A percentile compares a stretch with the other conserved stretches of the same genome.
phyloP scores from a whole-genome alignment of 2,888 invertebrate genomes.

The Phalera bucephala region DNA sequence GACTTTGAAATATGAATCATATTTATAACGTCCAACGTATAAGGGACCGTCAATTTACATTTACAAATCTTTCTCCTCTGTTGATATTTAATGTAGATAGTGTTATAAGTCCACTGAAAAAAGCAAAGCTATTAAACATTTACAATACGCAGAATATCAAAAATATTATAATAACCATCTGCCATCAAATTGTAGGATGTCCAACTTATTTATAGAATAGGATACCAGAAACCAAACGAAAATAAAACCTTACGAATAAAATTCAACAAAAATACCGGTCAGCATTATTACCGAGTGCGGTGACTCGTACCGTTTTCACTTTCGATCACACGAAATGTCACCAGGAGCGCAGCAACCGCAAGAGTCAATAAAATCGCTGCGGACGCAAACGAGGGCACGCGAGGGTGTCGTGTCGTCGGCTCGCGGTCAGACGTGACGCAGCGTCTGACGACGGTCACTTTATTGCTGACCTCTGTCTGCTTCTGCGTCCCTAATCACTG shows the following conservation, averaged over 20 bases:
- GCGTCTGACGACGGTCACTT: conserved; percentile 79
- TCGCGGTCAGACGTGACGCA: conserved; percentile 72
- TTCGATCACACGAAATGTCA: conserved; percentile 68
- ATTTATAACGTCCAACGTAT: conserved; percentile 67
- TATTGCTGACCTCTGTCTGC: conserved; percentile 82
- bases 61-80: conserved; percentile 26
- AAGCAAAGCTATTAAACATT: no score
- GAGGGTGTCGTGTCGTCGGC: conserved; percentile 25
- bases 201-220: no score
- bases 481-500: conserved; percentile 68
- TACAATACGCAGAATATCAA: no score
- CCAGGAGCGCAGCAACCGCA: conserved; percentile 72
- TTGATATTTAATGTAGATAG: not conserved
- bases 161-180: no score
- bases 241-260: not conserved
- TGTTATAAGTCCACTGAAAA: no score
- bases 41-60: conserved; percentile 43
- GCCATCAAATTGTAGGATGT: no score
- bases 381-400: conserved; percentile 58
- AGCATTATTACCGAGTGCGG: conserved; percentile 25
- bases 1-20: conserved; percentile 82
- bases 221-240: no score
- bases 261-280: conserved; percentile 7
- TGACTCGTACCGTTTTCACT: conserved; percentile 61
- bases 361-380: conserved; percentile 76